Conservation (phyloP, 2,797 vertebrate genomes). For the Netta rufina region DNA sequence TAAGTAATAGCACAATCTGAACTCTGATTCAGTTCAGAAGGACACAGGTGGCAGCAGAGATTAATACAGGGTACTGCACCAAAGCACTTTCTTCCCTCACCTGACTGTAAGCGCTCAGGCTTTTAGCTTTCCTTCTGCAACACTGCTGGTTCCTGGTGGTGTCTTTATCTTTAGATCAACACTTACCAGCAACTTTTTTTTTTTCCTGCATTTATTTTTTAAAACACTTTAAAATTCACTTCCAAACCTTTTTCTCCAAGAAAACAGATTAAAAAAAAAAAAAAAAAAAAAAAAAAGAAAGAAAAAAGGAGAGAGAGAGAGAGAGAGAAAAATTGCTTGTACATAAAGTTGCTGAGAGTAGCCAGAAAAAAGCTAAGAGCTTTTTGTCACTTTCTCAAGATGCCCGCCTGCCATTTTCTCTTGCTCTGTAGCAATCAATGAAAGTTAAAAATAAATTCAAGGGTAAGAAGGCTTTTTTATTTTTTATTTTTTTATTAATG, state of each 20-base stretch:
- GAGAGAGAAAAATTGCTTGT: too few species aligned
- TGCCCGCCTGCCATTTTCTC: background rate
- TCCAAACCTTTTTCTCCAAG: background rate
- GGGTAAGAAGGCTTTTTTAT: background rate
- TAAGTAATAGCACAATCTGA: background rate
- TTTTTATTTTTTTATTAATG: background rate
- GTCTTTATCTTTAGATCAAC: background rate
- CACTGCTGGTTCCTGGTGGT: rapidly evolving
- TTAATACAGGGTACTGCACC: background rate
- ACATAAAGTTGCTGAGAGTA: background rate
- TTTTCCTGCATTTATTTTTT: background rate
- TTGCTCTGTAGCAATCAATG: background rate
- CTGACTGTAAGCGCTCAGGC: too few species aligned
- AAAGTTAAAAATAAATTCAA: background rate
- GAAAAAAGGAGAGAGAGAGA: background rate
- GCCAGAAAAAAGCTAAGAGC: background rate
- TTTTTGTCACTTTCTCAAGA: background rate
- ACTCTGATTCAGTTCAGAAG: background rate
- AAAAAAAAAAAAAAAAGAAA: too few species aligned
- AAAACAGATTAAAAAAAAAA: background rate
- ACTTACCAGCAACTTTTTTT: background rate
- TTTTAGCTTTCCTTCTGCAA: background rate
- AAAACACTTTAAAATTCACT: background rate
- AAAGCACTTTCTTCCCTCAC: background rate
- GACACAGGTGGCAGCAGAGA: background rate